phyloP scores from a whole-genome alignment of 2,888 invertebrate species.

The Dorcus hopei region DNA sequence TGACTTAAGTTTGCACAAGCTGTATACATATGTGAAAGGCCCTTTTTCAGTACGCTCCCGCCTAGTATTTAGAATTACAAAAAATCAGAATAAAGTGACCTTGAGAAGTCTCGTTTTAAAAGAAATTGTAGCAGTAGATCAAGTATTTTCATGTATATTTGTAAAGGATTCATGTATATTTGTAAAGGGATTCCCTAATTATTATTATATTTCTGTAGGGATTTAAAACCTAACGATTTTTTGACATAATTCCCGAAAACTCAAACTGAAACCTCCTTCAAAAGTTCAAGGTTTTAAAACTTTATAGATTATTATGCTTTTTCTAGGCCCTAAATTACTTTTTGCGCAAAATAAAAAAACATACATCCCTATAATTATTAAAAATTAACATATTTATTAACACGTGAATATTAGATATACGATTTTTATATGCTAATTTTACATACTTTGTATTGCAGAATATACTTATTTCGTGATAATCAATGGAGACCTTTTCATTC shows the following conservation, averaged over 20 bases:
- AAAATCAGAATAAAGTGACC: conserved; percentile 18
- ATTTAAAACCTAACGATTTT: no score
- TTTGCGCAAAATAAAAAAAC: no score
- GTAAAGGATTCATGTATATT: background rate
- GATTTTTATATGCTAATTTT: background rate
- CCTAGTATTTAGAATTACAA: background rate
- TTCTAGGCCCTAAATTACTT: no score
- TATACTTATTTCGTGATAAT: no score
- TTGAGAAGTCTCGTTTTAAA: conserved; percentile 9
- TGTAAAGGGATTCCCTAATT: no score
- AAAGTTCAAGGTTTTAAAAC: background rate
- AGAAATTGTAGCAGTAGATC: conserved; percentile 9
- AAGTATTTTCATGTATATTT: conserved; percentile 18
- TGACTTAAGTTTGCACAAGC: no score
- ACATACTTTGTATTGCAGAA: background rate
- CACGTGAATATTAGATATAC: background rate
- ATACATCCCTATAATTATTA: background rate
- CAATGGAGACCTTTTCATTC: no score
- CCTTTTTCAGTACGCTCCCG: no score
- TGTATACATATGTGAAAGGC: background rate
- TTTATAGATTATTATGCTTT: background rate
- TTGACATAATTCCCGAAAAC: background rate
- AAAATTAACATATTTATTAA: background rate
- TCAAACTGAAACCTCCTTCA: background rate
- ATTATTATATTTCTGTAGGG: no score